phyloP scores from a whole-genome alignment of 2,113 vertebrate species.

The Butorides virescens region DNA sequence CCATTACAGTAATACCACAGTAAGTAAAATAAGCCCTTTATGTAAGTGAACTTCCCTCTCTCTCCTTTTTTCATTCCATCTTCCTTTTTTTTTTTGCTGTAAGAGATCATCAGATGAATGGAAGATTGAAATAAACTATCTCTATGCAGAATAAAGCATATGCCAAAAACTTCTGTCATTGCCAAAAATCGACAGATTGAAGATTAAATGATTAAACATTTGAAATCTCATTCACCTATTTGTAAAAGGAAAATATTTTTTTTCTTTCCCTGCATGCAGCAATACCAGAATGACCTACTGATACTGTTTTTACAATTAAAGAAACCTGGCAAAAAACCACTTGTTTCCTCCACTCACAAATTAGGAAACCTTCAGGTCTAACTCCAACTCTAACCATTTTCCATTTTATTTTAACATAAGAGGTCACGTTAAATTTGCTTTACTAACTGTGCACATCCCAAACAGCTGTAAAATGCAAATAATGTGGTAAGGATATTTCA shows the following conservation, averaged over 20 bases:
- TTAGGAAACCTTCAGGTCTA: neutral
- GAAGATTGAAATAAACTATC: neutral
- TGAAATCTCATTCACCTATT: neutral
- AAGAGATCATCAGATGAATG: neutral
- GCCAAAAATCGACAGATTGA: neutral
- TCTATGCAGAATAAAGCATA: neutral
- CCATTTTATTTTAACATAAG: neutral
- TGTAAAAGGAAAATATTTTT: neutral
- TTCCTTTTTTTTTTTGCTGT: neutral
- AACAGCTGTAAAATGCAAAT: neutral
- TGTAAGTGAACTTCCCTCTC: neutral
- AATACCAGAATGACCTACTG: neutral
- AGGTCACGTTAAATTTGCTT: neutral
- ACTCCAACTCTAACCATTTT: neutral
- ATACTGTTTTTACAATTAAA: neutral
- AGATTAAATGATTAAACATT: neutral
- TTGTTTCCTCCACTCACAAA: neutral
- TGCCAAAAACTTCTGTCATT: neutral
- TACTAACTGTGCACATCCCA: neutral
- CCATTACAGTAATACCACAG: neutral
- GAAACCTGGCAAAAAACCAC: neutral
- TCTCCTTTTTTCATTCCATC: neutral
- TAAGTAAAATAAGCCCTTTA: neutral
- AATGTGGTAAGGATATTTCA: neutral
- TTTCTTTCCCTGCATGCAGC: neutral